These are phyloP conservation scores for Sander lucioperca DNA, from an alignment of 2,113 vertebrate genomes.

Conservation along the genomic window DNA sequence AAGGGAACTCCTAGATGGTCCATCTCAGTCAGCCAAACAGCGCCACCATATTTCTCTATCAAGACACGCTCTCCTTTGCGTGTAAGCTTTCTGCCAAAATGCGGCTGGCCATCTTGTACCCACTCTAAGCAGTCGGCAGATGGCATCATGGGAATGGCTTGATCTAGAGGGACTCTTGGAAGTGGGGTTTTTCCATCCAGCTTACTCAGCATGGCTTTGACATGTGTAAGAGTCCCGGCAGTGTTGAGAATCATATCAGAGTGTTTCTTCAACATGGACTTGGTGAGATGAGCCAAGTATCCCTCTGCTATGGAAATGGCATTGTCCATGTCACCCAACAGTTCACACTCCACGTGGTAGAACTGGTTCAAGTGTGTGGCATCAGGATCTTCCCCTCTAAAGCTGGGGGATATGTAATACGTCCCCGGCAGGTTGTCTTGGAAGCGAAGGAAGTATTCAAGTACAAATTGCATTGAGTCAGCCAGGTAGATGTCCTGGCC, in stretches of 20 bases:
- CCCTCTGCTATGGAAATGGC: slow-evolving; percentile 83
- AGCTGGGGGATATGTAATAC: slow-evolving; percentile 86
- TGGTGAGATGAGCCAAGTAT: slow-evolving; percentile 81
- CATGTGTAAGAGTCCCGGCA: slow-evolving; percentile 80
- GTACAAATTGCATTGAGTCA: slow-evolving; percentile 87
- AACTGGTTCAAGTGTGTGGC: slow-evolving; percentile 87
- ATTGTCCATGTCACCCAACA: slow-evolving; percentile 82
- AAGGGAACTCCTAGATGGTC: slow-evolving; percentile 86
- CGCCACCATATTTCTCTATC: slow-evolving; percentile 82
- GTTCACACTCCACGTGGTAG: slow-evolving; percentile 87
- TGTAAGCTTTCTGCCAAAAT: slow-evolving; percentile 84
- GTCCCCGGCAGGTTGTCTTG: slow-evolving; percentile 82
- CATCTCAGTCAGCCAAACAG: slow-evolving; percentile 87
- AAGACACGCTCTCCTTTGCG: slow-evolving; percentile 83
- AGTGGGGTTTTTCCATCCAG: slow-evolving; percentile 72
- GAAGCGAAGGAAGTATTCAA: slow-evolving; percentile 87
- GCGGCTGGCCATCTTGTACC: slow-evolving; percentile 83
- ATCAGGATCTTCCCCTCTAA: slow-evolving; percentile 86
- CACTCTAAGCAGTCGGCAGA: slow-evolving; percentile 83
- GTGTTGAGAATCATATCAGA: slow-evolving; percentile 76
- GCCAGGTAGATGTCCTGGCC: slow-evolving; percentile 85
- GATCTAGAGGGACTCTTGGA: slow-evolving; percentile 81
- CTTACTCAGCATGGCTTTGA: slow-evolving; percentile 68
- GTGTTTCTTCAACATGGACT: slow-evolving; percentile 82
- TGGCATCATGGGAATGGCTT: slow-evolving; percentile 84